A percentile compares a stretch with the other conserved stretches of the same genome.
Conservation (phyloP, 2,113 vertebrate species). For the Apus apus region DNA sequence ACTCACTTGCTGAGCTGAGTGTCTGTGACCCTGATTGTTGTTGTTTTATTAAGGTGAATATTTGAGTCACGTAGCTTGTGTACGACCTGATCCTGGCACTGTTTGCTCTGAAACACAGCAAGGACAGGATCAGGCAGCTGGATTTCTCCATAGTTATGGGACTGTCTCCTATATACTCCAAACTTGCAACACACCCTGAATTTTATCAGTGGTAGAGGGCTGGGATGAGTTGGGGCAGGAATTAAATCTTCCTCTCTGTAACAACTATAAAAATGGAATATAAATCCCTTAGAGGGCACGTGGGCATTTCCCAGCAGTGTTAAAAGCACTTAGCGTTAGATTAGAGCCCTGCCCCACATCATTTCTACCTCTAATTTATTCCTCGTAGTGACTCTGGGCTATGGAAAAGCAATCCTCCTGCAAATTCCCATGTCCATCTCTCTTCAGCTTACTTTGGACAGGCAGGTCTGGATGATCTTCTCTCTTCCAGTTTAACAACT, state of each 20-base stretch:
- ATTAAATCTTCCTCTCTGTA: not conserved
- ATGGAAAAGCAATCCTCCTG: not conserved
- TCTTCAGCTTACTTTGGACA: not conserved
- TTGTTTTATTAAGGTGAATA: not conserved
- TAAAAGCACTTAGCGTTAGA: conserved; percentile 30
- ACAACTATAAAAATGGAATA: not conserved
- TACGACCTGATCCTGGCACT: not conserved
- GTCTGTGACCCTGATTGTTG: not conserved
- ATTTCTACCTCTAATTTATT: conserved; percentile 46
- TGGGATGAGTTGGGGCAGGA: not conserved
- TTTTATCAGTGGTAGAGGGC: not conserved
- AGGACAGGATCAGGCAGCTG: not conserved
- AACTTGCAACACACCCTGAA: not conserved
- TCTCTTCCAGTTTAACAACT: not conserved
- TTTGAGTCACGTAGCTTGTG: not conserved
- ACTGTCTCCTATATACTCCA: not conserved
- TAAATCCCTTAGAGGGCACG: conserved; percentile 12
- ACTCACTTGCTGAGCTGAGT: not conserved
- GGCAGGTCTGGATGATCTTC: not conserved
- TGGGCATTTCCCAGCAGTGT: not conserved
- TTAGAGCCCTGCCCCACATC: not conserved
- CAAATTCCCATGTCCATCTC: not conserved
- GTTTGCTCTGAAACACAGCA: not conserved
- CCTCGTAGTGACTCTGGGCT: not conserved
- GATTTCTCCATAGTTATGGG: not conserved